phyloP scores from a whole-genome alignment of 2,113 vertebrate genomes.

The Dicrurus megarhynchus region DNA sequence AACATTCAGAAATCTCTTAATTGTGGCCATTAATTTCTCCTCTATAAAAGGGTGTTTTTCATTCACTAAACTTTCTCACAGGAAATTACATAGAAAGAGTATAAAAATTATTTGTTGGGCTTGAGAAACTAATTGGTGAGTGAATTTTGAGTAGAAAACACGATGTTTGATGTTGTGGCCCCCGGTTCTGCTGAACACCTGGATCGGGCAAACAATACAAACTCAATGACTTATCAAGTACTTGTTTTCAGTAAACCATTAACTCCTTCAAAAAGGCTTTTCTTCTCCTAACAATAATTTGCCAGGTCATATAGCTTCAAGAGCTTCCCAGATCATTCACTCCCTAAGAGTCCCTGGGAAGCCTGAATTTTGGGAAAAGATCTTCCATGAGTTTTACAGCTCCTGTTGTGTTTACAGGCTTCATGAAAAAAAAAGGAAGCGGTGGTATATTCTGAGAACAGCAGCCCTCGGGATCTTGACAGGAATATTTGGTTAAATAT shows the following conservation, averaged over 20 bases:
- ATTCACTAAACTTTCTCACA: background rate
- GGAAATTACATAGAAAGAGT: background rate
- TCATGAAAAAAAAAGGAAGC: background rate
- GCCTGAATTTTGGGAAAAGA: background rate
- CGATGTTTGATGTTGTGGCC: background rate
- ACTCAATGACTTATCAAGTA: background rate
- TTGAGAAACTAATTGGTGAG: background rate
- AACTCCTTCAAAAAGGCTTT: conserved; percentile 2
- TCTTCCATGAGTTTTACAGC: background rate
- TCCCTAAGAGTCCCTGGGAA: background rate
- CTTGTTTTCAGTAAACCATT: conserved; percentile 24
- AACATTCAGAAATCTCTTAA: background rate
- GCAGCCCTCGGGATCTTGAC: background rate
- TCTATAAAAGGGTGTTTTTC: background rate
- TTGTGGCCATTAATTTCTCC: background rate
- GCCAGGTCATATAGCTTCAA: background rate
- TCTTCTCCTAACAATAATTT: conserved; percentile 11
- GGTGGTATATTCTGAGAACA: background rate
- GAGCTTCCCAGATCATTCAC: background rate
- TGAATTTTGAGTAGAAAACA: background rate
- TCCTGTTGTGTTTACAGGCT: background rate
- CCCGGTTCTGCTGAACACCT: background rate
- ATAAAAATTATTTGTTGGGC: background rate
- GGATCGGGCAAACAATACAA: background rate
- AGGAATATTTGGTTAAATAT: background rate